Evolutionary conservation across 2,113 vertebrate species (phyloP).

Genomic region (Leptosomus discolor): DNA sequence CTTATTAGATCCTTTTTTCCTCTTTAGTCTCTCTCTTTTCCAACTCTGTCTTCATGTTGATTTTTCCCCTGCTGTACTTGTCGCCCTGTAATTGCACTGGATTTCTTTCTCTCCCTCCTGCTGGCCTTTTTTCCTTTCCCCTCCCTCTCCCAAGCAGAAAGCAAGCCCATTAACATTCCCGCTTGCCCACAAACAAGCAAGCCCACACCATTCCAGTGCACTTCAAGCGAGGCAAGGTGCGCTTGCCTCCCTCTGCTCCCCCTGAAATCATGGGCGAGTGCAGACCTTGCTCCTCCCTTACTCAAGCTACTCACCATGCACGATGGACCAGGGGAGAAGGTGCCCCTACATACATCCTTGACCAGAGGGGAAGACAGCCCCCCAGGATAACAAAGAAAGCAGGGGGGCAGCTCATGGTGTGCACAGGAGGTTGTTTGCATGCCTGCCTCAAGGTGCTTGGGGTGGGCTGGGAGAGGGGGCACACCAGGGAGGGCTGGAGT

Average conservation of each 20-base stretch:
- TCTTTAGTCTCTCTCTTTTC: not conserved
- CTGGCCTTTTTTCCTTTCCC: not conserved
- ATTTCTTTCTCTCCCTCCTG: not conserved
- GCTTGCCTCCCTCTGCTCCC: not conserved
- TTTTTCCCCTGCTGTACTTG: not conserved
- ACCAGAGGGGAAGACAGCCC: not conserved
- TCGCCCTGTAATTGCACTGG: not conserved
- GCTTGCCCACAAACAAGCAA: not conserved
- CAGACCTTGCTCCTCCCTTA: not conserved
- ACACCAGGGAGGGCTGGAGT: not conserved
- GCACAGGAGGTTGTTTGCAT: too few relatives aligned
- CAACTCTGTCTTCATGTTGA: not conserved
- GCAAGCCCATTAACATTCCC: not conserved
- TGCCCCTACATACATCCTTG: not conserved
- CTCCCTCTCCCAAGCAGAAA: not conserved
- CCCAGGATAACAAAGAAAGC: not conserved
- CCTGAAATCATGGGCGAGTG: not conserved
- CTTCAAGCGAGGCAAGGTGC: not conserved
- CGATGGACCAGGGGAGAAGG: not conserved
- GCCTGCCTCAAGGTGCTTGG: not conserved
- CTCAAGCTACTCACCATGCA: too few relatives aligned
- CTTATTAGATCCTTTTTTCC: not conserved
- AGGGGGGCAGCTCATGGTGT: accelerated
- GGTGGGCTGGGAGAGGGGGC: not conserved
- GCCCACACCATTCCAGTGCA: accelerated